Evolutionary conservation across 2,797 vertebrate species (phyloP), one percentile per base, ranked within the genome.

Genomic region (Triplophysa bombifrons): DNA sequence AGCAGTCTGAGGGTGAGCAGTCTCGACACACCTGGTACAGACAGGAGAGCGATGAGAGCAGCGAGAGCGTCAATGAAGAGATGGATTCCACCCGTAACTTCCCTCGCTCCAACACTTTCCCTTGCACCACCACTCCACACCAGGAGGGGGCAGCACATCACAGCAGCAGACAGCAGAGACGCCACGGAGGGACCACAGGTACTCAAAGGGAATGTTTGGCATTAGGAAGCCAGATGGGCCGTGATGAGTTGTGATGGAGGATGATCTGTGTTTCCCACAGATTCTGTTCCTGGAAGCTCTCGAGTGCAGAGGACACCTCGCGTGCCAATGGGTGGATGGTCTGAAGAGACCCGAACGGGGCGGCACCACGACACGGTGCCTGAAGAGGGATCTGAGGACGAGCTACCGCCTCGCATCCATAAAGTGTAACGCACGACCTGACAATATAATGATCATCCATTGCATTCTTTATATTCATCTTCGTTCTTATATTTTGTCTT

Each of bases 1-100:
- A 98, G 91, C 97, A 98, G 10, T 94, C 95, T 1, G 95, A 95
- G 44, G 91, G 94, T 0, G 96, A 97, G 76, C 91, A 96, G 0
- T 96, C 96, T 41, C 92, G 97, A 60, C 98, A 99, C 85, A 95
- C 96, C 1, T 99, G 98, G 98, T 97, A 99, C 90, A 90, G 97
- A 16, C 95, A 94, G 84, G 97, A 98, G 83, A 99, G 98, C 0
- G 98, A 99, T 0, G 97, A 99, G 85, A 99, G 97, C 51, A 95
- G 96, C 2, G 98, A 98, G 88, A 96, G 96, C 0, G 84, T 93
- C 74, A 95, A 94, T 0, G 97, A 97, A 19, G 96, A 98, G 82
- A 85, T 22, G 2, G 93, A 93, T 0, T 72, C 79, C 11, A 86
- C 90, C 25, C 91, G 90, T 38, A 86, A 88, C 83, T 90, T 93